Evolutionary conservation across 2,113 vertebrate genomes (phyloP), one percentile per base, ranked within the genome.

Genomic region (Prionailurus bengalensis): DNA sequence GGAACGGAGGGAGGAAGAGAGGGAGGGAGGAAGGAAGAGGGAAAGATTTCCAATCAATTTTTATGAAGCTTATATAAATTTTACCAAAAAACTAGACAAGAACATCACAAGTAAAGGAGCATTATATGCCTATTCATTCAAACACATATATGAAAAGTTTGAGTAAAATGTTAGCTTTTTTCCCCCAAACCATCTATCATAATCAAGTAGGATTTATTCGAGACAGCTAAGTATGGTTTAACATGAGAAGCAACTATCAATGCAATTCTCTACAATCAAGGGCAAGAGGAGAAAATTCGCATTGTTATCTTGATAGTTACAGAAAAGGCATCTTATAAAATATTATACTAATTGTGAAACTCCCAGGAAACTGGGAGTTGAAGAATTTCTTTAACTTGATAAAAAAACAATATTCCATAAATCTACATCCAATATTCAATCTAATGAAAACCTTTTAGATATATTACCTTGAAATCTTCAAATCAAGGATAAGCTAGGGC

Each of bases 61-160:
- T 95, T 61, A 74, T 74, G 33, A 92, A 42, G 39, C 33, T 89
- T 74, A 85, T n/a, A 92, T 23, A 94, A 96, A 90, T 61, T 82
- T 58, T 58, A n/a, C 10, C 27, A n/a, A 76, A 87, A 82, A 82
- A 27, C 17, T 80, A 39, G 51, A 58, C 21, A 89, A 86, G 27
- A 79, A 82, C 13, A 90, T 83, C 29, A 14, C 2, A 33, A 70
- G 10, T 42, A 76, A 89, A 81, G 48, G n/a, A 90, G 11, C 61
- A 90, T 39, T 83, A 36, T 51, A 25, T 79, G 13, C 12, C 27
- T 90, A 68, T 66, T 93, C 45, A 79, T 21, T 88, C 71, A 79
- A 73, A 81, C 8, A 53, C 23, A 79, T 21, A 39, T 17, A 29
- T 48, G 23, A 89, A 80, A 51, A 82, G 21, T 63, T 21, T n/a